Evolutionary conservation across 1,140 invertebrate genomes (phyloP).

Genomic region (Capitella teleta): DNA sequence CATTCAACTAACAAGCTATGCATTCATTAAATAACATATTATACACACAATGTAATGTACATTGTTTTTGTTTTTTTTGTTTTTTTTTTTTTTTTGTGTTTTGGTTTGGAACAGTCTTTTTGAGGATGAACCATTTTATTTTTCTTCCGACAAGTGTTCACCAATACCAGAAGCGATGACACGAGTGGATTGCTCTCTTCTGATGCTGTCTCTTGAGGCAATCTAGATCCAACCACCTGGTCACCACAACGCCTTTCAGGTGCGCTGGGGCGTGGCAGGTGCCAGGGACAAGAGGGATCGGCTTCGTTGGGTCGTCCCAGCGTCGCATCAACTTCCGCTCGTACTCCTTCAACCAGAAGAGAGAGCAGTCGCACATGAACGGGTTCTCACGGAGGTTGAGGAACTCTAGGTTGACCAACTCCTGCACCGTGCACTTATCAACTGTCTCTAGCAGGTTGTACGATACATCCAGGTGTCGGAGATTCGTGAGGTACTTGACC

Average conservation of each 20-base stretch:
- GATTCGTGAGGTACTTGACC: neutral
- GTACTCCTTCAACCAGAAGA: constrained; percentile 11
- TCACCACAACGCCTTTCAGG: constrained; percentile 5
- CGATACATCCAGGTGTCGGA: constrained; percentile 10
- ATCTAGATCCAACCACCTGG: constrained; percentile 8
- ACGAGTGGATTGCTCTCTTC: too few species aligned
- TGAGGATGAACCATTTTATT: too few species aligned
- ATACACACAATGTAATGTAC: too few species aligned
- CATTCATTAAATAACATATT: too few species aligned
- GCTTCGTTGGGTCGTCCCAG: constrained; percentile 3
- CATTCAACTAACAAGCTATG: too few species aligned
- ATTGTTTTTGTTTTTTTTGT: too few species aligned
- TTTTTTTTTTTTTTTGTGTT: too few species aligned
- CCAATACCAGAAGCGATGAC: too few species aligned
- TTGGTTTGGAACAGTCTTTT: too few species aligned
- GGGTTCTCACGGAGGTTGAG: constrained; percentile 13
- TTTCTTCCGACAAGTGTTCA: too few species aligned
- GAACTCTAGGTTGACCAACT: constrained; percentile 4
- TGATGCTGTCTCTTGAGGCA: constrained; percentile 5
- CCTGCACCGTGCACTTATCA: constrained; percentile 5
- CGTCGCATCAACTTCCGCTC: constrained; percentile 1
- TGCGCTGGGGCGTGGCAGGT: constrained; percentile 2
- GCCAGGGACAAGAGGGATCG: constrained; percentile 9
- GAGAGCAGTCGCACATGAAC: constrained; percentile 10
- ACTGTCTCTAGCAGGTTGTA: constrained; percentile 12